Conservation (phyloP, 2,113 vertebrate genomes). For the Notarius lentiginosus region DNA sequence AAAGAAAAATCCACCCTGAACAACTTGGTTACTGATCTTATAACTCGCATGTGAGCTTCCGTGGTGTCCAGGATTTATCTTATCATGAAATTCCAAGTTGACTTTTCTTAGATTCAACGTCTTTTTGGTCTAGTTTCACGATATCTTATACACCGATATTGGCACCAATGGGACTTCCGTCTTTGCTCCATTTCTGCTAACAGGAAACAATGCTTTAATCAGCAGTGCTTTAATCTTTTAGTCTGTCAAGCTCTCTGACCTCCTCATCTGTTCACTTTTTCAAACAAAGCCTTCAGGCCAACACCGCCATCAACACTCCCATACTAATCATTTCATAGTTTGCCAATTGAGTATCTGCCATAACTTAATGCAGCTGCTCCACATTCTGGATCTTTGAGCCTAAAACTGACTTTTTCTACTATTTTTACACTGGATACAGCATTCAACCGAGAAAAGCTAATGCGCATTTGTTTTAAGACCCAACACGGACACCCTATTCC, state of each 20-base stretch:
- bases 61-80: neutral
- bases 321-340: neutral
- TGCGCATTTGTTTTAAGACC: neutral
- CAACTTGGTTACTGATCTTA: too few species aligned
- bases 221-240: too few species aligned
- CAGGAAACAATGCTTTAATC: neutral
- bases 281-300: neutral
- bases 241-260: neutral
- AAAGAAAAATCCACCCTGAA: neutral
- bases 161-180: neutral
- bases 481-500: neutral
- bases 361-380: neutral
- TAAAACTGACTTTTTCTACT: neutral
- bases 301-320: too few species aligned
- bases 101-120: neutral
- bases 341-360: neutral
- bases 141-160: neutral
- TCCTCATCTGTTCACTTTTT: neutral
- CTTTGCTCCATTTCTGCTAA: neutral
- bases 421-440: neutral
- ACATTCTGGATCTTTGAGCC: neutral
- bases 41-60: neutral
- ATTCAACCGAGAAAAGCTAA: neutral
- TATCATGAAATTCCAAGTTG: neutral
- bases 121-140: neutral